Evolutionary conservation across 2,113 vertebrate genomes (phyloP), one percentile per base, ranked within the genome.

Genomic region (Ancistrus triradiatus): DNA sequence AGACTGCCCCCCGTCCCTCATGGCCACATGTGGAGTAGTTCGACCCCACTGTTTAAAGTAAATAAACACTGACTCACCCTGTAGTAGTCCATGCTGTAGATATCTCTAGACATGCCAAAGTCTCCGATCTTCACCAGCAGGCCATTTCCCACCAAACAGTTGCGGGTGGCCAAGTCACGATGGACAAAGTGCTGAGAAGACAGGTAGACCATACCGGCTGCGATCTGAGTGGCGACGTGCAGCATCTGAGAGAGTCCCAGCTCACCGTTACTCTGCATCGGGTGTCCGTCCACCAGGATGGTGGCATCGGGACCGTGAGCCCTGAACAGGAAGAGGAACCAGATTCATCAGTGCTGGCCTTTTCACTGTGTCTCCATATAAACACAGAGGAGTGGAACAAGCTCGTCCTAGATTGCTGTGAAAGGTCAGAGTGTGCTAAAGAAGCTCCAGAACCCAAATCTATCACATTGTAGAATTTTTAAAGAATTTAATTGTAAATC

Each of bases 21-120:
- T n/a, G n/a, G n/a, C n/a, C n/a, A n/a, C n/a, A n/a, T n/a, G n/a
- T n/a, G n/a, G n/a, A n/a, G n/a, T n/a, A n/a, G n/a, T n/a, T n/a
- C n/a, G n/a, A n/a, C n/a, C n/a, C n/a, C n/a, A n/a, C n/a, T n/a
- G n/a, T n/a, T n/a, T n/a, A n/a, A n/a, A n/a, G n/a, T n/a, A n/a
- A n/a, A n/a, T n/a, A n/a, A n/a, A n/a, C n/a, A n/a, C n/a, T n/a
- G n/a, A 70, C 94, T 90, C 89, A 99, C 96, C 91, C 96, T 90
- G 86, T 98, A 99, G 89, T 99, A 99, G 84, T 98, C 95, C 1
- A 93, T 97, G 90, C 94, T 99, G 86, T 99, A 99, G 82, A 99
- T 93, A 50, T 99, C 96, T 79, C 96, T 89, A 52, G 96, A 98
- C 96, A 99, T 99, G 83, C 96, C 95, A 21, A 98, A 98, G 83